Base-by-base conservation (phyloP, 2,113 vertebrate species). In the Psettodes erumei region DNA sequence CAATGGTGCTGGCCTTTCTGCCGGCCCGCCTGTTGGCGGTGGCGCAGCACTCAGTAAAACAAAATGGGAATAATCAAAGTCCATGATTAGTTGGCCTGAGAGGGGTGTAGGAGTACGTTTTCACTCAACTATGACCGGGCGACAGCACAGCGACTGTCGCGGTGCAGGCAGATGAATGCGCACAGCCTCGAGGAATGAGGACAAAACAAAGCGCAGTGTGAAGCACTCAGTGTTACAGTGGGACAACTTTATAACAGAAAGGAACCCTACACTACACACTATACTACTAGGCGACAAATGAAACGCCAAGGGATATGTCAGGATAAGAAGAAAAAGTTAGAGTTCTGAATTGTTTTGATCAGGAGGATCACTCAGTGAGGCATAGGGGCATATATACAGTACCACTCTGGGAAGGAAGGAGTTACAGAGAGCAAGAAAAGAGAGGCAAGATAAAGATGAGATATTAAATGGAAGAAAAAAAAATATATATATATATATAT, bases 61-160 rank as follows among this genome's bases (percentile, higher is more conserved):
- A 84, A 91, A 94, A 94, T 84, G 90, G 84, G 86, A 92, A 91
- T 93, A 93, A 94, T 95, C 92, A 94, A 94, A 93, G 91, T 89
- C 87, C 78, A 85, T 94, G 93, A 94, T 94, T 91, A 92, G 91
- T 88, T 85, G 84, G 91, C 90, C 86, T 77, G 82, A 79, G 88
- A 89, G 84, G n/a, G 75, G 87, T 45, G 85, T 77, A 65, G 86
- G 61, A 82, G 83, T 82, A 33, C 47, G 71, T 83, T 90, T 83
- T 83, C 74, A 58, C 74, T 85, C 71, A 37, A 85, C 82, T 81
- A 56, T 72, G 76, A 84, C 60, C 55, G 18, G 30, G 76, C 60
- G 23, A 72, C 62, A 35, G 71, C 2, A 28, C 32, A 1, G 58
- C 33, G 47, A 72, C 81, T 48, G 40, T 68, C 61, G 72, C 19